Evolutionary conservation across 2,797 vertebrate genomes (phyloP).

Genomic region (Eulemur rubriventer): DNA sequence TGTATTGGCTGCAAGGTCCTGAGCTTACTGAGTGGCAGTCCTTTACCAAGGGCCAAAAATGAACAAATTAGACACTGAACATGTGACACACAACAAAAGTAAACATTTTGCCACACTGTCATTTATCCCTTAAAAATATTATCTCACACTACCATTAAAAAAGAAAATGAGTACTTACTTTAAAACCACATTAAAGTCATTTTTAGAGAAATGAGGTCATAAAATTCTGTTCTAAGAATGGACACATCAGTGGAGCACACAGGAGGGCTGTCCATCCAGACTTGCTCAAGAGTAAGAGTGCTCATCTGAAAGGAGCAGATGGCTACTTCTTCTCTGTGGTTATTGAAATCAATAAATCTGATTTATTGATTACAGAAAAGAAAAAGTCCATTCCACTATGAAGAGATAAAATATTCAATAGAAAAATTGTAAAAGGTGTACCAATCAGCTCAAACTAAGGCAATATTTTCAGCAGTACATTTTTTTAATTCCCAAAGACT

Average conservation of each 20-base stretch:
- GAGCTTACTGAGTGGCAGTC: not conserved
- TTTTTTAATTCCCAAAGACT: not conserved
- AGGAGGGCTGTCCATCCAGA: not conserved
- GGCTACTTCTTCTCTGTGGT: not conserved
- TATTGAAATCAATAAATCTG: not conserved
- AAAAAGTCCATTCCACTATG: not conserved
- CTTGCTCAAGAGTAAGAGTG: not conserved
- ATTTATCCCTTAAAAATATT: slow-evolving; percentile 49
- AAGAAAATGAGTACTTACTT: slow-evolving; percentile 52
- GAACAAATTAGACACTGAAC: not conserved
- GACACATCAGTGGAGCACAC: not conserved
- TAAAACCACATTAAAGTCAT: slow-evolving; percentile 62
- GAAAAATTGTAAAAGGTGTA: not conserved
- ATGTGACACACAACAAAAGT: slow-evolving; percentile 9
- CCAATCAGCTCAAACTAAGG: not conserved
- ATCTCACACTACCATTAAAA: slow-evolving; percentile 49
- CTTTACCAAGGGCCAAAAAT: not conserved
- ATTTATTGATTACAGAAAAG: no score
- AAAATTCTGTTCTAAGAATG: slow-evolving; percentile 53
- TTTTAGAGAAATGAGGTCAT: slow-evolving; percentile 40
- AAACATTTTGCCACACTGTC: slow-evolving; percentile 11
- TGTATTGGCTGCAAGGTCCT: not conserved
- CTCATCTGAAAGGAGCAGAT: not conserved
- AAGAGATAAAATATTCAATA: not conserved
- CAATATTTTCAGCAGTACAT: not conserved